Conservation (phyloP, 2,113 vertebrate genomes). For the Casuarius casuarius region DNA sequence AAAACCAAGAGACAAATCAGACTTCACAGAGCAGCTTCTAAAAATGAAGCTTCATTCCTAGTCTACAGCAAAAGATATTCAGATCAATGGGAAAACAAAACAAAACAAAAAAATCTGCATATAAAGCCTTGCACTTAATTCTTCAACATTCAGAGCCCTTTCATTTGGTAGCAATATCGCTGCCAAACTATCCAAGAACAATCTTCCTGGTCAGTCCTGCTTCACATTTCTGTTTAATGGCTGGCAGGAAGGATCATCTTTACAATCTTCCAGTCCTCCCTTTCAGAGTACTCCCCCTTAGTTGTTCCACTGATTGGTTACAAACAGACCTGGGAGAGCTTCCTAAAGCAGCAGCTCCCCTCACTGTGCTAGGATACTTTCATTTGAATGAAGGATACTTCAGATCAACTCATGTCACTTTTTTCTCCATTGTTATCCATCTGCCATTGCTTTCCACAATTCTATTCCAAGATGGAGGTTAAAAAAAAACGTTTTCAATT, state of each 20-base stretch:
- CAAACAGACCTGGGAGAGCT: neutral
- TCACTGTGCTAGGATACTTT: neutral
- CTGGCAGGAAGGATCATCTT: neutral
- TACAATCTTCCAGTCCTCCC: neutral
- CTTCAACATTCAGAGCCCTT: neutral
- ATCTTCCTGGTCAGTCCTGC: neutral
- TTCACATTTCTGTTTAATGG: neutral
- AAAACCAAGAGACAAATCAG: neutral
- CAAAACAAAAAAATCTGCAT: neutral
- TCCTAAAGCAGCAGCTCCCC: neutral
- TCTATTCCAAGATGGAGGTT: too few relatives aligned
- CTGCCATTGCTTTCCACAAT: neutral
- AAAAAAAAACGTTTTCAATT: too few relatives aligned
- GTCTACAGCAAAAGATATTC: neutral
- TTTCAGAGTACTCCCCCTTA: neutral
- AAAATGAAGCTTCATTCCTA: neutral
- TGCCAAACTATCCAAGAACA: neutral
- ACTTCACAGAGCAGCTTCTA: neutral
- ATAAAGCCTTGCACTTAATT: neutral
- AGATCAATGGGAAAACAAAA: neutral
- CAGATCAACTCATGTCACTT: neutral
- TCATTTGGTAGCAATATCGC: neutral
- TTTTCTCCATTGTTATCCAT: neutral
- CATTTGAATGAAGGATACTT: neutral
- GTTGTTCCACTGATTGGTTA: neutral